phyloP scores from a whole-genome alignment of 1,140 invertebrate species.

The Drosophila mauritiana region DNA sequence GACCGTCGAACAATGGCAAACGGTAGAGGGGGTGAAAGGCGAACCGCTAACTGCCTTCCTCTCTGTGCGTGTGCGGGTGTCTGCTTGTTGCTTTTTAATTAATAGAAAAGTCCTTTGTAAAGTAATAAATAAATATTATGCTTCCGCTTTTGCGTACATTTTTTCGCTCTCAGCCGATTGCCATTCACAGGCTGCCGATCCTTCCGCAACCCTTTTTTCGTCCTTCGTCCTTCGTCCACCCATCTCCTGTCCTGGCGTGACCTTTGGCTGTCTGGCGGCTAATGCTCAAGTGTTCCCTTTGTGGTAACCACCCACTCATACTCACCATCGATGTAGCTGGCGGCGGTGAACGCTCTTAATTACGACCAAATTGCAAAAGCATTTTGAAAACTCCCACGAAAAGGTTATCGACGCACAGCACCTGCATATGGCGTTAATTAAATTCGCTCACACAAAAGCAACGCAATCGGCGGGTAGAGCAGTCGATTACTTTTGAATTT shows the following conservation, averaged over 20 bases:
- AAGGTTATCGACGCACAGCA: conserved; percentile 19
- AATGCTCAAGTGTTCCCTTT: conserved; percentile 34
- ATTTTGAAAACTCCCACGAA: conserved; percentile 35
- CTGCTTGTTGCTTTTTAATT: conserved; percentile 84
- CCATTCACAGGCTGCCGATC: conserved; percentile 29
- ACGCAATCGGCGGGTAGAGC: conserved; percentile 21
- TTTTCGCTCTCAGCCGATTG: conserved; percentile 55
- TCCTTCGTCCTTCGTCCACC: neutral
- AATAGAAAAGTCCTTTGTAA: conserved; percentile 85
- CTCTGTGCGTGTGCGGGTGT: conserved; percentile 22
- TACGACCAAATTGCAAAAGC: conserved; percentile 46
- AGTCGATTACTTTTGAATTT: conserved; percentile 67
- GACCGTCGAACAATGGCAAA: conserved; percentile 28
- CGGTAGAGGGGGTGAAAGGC: conserved; percentile 14
- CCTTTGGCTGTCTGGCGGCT: conserved; percentile 54
- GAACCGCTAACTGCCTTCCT: conserved; percentile 6
- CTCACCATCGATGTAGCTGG: conserved; percentile 34
- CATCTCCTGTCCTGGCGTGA: neutral
- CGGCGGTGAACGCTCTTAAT: conserved; percentile 37
- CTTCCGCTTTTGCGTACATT: conserved; percentile 75
- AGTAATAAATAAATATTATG: conserved; percentile 85
- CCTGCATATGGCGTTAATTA: conserved; percentile 51
- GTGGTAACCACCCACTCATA: conserved; percentile 10
- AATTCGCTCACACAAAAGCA: conserved; percentile 33
- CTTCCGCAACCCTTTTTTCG: neutral